phyloP scores from a whole-genome alignment of 2,797 vertebrate species.

The Chlorospingus flavigularis region DNA sequence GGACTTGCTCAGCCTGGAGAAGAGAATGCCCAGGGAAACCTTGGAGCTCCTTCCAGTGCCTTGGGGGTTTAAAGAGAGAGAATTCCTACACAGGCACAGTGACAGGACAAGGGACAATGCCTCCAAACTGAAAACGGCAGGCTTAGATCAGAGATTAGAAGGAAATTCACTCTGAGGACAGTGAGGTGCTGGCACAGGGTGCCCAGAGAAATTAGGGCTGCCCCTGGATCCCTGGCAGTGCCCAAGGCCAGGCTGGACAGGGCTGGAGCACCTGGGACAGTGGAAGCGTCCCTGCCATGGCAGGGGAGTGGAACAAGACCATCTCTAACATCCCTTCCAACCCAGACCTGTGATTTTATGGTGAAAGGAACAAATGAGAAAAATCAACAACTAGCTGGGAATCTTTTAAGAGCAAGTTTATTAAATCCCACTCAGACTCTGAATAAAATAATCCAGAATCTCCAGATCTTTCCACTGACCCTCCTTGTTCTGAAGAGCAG shows the following conservation, averaged over 20 bases:
- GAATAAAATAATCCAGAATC: background rate
- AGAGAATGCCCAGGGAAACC: background rate
- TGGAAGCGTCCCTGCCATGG: background rate
- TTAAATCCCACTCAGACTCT: background rate
- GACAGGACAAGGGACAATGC: accelerated
- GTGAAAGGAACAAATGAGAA: background rate
- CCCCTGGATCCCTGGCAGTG: background rate
- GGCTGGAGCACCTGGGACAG: background rate
- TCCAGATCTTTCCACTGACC: background rate
- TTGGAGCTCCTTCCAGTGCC: background rate
- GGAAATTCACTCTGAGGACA: background rate
- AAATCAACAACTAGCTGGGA: background rate
- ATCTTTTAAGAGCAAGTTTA: background rate
- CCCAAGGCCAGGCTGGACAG: accelerated
- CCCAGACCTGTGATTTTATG: background rate
- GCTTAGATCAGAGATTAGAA: background rate
- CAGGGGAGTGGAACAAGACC: background rate
- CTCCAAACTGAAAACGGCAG: too few relatives aligned
- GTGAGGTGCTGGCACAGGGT: accelerated
- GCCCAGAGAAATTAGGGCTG: accelerated
- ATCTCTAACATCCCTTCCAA: too few relatives aligned
- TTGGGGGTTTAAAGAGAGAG: background rate
- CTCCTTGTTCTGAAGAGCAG: background rate
- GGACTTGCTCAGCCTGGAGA: background rate
- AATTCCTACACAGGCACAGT: background rate